A percentile compares a stretch with the other conserved stretches of the same genome.
Conservation (phyloP, 2,888 invertebrate genomes). For the Tiliacea citrago region DNA sequence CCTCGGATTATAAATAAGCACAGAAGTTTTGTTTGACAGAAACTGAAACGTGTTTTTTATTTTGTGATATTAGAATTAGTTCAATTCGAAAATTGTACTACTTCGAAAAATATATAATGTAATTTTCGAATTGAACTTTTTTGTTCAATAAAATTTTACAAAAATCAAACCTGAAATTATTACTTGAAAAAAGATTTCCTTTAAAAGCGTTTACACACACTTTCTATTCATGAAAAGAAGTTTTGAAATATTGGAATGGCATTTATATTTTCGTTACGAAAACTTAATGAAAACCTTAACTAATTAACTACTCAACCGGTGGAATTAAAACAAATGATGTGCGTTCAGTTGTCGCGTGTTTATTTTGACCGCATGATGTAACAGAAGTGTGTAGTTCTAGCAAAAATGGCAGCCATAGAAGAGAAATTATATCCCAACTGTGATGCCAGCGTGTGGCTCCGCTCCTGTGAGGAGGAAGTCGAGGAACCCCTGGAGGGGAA, state of each 20-base stretch:
- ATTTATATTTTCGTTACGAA: background rate
- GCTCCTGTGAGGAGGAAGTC: conserved; percentile 95
- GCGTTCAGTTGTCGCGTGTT: conserved; percentile 3
- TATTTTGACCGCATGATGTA: conserved; percentile 42
- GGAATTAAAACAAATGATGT: conserved; percentile 35
- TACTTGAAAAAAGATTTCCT: background rate
- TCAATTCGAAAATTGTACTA: too few relatives aligned
- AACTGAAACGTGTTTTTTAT: background rate
- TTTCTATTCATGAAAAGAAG: conserved; percentile 34
- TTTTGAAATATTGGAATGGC: conserved; percentile 32
- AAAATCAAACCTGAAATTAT: background rate
- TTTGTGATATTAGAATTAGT: too few relatives aligned
- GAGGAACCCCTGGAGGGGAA: conserved; percentile 92
- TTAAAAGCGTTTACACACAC: conserved; percentile 25
- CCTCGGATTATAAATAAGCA: background rate
- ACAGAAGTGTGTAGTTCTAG: conserved; percentile 63
- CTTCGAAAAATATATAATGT: too few relatives aligned
- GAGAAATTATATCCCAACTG: conserved; percentile 91
- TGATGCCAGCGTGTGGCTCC: conserved; percentile 94
- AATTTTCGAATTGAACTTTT: background rate
- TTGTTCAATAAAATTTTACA: accelerated
- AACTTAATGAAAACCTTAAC: conserved; percentile 20
- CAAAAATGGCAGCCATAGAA: conserved; percentile 73
- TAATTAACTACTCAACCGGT: conserved; percentile 47
- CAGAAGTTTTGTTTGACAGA: background rate